Conservation (phyloP, 2,888 invertebrate species). For the Patella depressa region DNA sequence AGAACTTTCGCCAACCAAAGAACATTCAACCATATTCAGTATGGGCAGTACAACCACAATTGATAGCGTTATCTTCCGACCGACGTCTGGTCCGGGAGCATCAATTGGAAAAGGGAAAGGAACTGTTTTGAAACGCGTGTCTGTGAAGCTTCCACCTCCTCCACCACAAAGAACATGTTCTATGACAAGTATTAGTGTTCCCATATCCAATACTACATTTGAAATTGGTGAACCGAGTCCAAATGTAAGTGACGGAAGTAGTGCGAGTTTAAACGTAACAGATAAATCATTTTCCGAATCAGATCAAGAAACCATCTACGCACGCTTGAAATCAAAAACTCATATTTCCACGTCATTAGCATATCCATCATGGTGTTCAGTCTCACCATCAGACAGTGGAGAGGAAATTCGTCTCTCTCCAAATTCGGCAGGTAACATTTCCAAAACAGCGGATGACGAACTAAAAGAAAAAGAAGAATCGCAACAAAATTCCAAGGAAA, state of each 20-base stretch:
- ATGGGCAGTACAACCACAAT: slow-evolving; percentile 42
- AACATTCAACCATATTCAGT: slow-evolving; percentile 52
- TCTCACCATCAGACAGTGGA: slow-evolving; percentile 28
- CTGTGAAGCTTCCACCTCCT: slow-evolving; percentile 19
- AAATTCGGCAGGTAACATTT: not conserved
- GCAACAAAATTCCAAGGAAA: slow-evolving; percentile 13
- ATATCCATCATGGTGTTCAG: slow-evolving; percentile 60
- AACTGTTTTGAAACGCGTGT: slow-evolving; percentile 46
- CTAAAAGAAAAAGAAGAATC: not conserved
- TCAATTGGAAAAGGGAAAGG: slow-evolving; percentile 29
- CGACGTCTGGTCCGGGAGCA: slow-evolving; percentile 44
- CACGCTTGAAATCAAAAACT: slow-evolving; percentile 60
- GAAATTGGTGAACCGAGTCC: slow-evolving; percentile 17
- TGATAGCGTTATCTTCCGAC: slow-evolving; percentile 55
- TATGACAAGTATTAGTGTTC: slow-evolving; percentile 9
- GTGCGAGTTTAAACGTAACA: slow-evolving; percentile 13
- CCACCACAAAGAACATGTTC: slow-evolving; percentile 27
- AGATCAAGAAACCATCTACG: slow-evolving; percentile 61
- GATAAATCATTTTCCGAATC: slow-evolving; percentile 54
- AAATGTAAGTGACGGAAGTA: slow-evolving; percentile 38
- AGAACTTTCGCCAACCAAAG: slow-evolving; percentile 48
- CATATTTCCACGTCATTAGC: slow-evolving; percentile 51
- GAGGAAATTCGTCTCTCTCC: not conserved
- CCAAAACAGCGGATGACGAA: not conserved
- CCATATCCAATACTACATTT: slow-evolving; percentile 14